These are phyloP conservation scores for Calvadosia cruxmelitensis DNA, from an alignment of 30 jellyfish, hydroid and myxozoan genomes.

Conservation along the genomic window DNA sequence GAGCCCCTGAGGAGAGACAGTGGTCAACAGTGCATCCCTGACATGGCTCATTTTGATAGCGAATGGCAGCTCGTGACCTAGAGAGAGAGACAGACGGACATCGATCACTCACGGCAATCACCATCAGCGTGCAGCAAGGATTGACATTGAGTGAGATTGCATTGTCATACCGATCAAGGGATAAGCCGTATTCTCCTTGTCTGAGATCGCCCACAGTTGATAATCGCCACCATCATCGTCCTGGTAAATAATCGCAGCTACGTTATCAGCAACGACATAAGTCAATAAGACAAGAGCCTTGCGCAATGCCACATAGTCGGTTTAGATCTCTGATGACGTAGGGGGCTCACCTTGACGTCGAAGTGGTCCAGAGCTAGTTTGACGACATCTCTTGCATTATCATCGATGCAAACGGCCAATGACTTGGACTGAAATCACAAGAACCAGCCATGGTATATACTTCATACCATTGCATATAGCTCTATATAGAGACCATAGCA, in stretches of 20 bases:
- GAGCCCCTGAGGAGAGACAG: not conserved
- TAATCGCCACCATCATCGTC: conserved; percentile 50
- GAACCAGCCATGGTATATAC: too few relatives aligned
- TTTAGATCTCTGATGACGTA: not conserved
- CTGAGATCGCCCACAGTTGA: conserved; percentile 86
- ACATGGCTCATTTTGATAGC: conserved; percentile 78
- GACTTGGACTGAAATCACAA: conserved; percentile 46
- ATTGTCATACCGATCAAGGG: conserved; percentile 74
- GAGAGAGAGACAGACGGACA: not conserved
- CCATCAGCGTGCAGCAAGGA: conserved; percentile 1
- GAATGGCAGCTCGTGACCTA: conserved; percentile 94
- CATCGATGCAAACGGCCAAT: conserved; percentile 62
- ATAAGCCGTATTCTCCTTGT: conserved; percentile 71
- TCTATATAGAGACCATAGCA: too few relatives aligned
- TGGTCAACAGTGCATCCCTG: conserved; percentile 18
- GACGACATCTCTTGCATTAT: conserved; percentile 64
- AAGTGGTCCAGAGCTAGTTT: conserved; percentile 90
- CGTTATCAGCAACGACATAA: too few relatives aligned
- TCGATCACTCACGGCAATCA: not conserved
- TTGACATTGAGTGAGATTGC: not conserved
- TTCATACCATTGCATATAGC: too few relatives aligned
- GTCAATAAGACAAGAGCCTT: too few relatives aligned
- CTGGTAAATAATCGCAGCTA: conserved; percentile 14
- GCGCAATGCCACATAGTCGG: too few relatives aligned
- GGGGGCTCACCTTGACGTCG: conserved; percentile 45